Percentiles rank a stretch among this genome's conserved stretches.
Conservation (phyloP, 2,888 invertebrate species). For the Perizoma affinitatum region DNA sequence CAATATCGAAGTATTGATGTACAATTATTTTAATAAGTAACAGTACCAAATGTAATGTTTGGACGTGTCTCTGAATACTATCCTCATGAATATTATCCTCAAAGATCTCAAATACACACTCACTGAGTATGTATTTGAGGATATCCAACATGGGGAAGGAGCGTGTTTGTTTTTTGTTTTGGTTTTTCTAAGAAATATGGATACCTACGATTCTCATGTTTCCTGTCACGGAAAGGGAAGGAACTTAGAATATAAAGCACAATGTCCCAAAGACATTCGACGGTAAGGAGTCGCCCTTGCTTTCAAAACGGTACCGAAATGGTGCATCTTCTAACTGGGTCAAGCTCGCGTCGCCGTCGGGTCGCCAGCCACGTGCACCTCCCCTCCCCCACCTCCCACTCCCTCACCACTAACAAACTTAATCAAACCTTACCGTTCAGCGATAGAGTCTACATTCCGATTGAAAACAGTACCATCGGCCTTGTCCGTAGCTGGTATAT, state of each 20-base stretch:
- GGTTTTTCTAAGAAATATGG: too few species aligned
- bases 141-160: too few species aligned
- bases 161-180: too few species aligned
- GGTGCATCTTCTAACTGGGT: slow-evolving; percentile 80
- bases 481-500: slow-evolving; percentile 58
- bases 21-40: too few species aligned
- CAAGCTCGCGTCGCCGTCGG: slow-evolving; percentile 69
- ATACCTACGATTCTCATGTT: background rate
- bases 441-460: slow-evolving; percentile 53
- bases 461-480: slow-evolving; percentile 48
- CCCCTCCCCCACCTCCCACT: slow-evolving; percentile 45
- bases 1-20: too few species aligned
- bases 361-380: slow-evolving; percentile 70
- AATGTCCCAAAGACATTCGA: slow-evolving; percentile 48
- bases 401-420: slow-evolving; percentile 34
- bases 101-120: too few species aligned
- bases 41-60: too few species aligned
- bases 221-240: slow-evolving; percentile 27
- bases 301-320: slow-evolving; percentile 73
- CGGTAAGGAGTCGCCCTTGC: slow-evolving; percentile 67
- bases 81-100: too few species aligned
- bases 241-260: slow-evolving; percentile 48
- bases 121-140: too few species aligned
- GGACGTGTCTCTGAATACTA: too few species aligned
- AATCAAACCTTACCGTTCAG: slow-evolving; percentile 44